Evolutionary conservation across 2,888 invertebrate genomes (phyloP).

Genomic region (Cheiracanthium punctorium): DNA sequence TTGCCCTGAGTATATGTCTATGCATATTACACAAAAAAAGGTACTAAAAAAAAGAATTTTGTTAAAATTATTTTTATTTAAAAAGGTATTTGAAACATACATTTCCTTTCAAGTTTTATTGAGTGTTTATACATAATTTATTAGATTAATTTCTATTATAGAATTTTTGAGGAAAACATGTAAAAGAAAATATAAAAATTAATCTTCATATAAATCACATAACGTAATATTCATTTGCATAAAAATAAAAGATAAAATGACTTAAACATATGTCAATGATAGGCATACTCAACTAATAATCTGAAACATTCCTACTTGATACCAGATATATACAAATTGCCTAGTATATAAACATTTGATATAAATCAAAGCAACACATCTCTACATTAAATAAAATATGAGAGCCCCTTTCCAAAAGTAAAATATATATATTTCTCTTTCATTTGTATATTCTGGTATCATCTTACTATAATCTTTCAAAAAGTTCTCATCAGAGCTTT

Average conservation of each 20-base stretch:
- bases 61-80: slow-evolving; percentile 67
- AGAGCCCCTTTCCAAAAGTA: slow-evolving; percentile 42
- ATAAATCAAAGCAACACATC: slow-evolving; percentile 48
- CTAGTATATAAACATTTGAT: slow-evolving; percentile 31
- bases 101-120: slow-evolving; percentile 44
- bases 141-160: slow-evolving; percentile 54
- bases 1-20: too few species aligned
- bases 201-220: slow-evolving; percentile 57
- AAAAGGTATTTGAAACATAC: slow-evolving; percentile 63
- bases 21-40: too few species aligned
- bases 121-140: slow-evolving; percentile 62
- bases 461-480: slow-evolving; percentile 38
- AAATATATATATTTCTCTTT: slow-evolving; percentile 25
- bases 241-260: slow-evolving; percentile 67
- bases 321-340: slow-evolving; percentile 48
- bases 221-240: slow-evolving; percentile 63
- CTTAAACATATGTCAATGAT: slow-evolving; percentile 66
- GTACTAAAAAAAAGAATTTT: too few species aligned
- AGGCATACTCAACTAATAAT: slow-evolving; percentile 51
- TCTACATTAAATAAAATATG: slow-evolving; percentile 39
- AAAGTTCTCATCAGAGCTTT: slow-evolving; percentile 36
- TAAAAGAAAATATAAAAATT: slow-evolving; percentile 66
- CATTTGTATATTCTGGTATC: slow-evolving; percentile 51
- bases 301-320: slow-evolving; percentile 61
- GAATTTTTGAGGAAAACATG: slow-evolving; percentile 32